Evolutionary conservation across 2,888 invertebrate species (phyloP).

Genomic region (Heliothis peltigera): DNA sequence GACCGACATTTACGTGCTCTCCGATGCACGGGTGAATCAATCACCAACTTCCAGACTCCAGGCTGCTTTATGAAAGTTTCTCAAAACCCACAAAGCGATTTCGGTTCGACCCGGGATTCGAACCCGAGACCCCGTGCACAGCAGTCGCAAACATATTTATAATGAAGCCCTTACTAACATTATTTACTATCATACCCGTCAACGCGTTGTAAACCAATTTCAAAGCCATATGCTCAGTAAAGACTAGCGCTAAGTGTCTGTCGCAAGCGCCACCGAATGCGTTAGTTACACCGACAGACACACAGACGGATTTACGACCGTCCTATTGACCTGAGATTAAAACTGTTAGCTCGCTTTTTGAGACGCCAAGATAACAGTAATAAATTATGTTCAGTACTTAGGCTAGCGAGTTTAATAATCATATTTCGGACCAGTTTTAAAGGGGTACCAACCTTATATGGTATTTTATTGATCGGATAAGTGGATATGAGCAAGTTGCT

Average conservation of each 20-base stretch:
- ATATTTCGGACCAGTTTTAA: conserved; percentile 45
- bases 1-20: no score
- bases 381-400: conserved; percentile 41
- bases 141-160: no score
- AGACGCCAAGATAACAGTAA: conserved; percentile 31
- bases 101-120: no score
- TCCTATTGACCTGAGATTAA: conserved; percentile 63
- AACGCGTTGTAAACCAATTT: conserved; percentile 48
- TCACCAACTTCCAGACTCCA: no score
- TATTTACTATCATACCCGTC: conserved; percentile 23
- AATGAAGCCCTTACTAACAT: conserved; percentile 12
- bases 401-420: conserved; percentile 31
- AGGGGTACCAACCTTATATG: conserved; percentile 27
- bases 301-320: conserved; percentile 75
- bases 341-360: conserved; percentile 53
- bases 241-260: conserved; percentile 56
- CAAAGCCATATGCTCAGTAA: conserved; percentile 41
- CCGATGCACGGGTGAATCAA: no score
- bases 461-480: conserved; percentile 40
- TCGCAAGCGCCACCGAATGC: conserved; percentile 64
- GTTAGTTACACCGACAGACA: conserved; percentile 71
- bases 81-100: no score
- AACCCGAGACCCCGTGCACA: no score
- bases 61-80: no score
- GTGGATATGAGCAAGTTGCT: conserved; percentile 26